These are phyloP conservation scores for Sebastes taczanowskii DNA, from an alignment of 2,797 vertebrate genomes.

Conservation along the genomic window DNA sequence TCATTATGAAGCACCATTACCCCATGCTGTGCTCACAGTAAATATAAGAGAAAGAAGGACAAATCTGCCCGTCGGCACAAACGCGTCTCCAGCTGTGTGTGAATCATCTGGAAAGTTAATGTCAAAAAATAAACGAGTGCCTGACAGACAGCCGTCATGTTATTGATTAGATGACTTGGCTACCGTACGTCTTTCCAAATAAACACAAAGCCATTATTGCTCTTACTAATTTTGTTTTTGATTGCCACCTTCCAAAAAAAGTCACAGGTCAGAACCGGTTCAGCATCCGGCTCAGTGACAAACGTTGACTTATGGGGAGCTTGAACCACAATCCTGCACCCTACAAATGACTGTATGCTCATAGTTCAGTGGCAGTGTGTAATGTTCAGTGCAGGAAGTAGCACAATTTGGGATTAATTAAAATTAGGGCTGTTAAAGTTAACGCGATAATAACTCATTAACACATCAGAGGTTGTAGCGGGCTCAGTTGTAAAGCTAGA, in stretches of 20 bases:
- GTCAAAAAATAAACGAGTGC: background rate
- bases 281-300: background rate
- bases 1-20: constrained; percentile 2
- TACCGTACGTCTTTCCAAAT: background rate
- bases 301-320: background rate
- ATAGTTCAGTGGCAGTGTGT: too few species aligned
- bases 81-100: constrained; percentile 12
- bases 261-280: background rate
- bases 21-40: constrained; percentile 20
- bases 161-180: background rate
- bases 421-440: too few species aligned
- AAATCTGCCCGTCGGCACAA: constrained; percentile 34
- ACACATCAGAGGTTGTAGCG: too few species aligned
- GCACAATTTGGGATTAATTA: background rate
- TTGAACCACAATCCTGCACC: background rate
- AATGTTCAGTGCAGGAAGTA: background rate
- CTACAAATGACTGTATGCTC: background rate
- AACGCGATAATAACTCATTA: too few species aligned
- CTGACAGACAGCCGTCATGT: background rate
- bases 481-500: too few species aligned
- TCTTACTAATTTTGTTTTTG: background rate
- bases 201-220: background rate
- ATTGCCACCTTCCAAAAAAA: background rate
- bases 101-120: background rate
- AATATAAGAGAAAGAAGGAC: constrained; percentile 13